A percentile compares a stretch with the other conserved stretches of the same genome.
These are phyloP conservation scores for Malurus cyaneus DNA, from an alignment of 2,113 vertebrate genomes.

Conservation along the genomic window DNA sequence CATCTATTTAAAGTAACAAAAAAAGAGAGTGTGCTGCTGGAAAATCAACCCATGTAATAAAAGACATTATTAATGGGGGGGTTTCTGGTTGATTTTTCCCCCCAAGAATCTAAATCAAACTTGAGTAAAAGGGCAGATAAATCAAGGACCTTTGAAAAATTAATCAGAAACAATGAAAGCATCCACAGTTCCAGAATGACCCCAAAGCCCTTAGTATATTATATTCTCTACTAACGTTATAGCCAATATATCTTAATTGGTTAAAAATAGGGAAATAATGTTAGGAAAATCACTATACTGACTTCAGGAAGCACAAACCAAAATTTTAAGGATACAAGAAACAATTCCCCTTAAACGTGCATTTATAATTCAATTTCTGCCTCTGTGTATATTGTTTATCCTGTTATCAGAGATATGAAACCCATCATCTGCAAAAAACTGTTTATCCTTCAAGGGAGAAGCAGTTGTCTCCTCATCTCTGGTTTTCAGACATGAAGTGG, in stretches of 20 bases:
- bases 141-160: background rate
- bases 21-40: background rate
- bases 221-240: background rate
- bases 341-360: background rate
- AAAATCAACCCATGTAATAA: background rate
- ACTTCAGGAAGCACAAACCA: background rate
- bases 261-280: background rate
- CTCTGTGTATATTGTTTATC: background rate
- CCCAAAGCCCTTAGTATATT: background rate
- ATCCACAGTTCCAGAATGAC: background rate
- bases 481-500: background rate
- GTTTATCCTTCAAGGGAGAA: background rate
- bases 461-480: background rate
- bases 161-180: background rate
- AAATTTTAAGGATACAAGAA: background rate
- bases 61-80: background rate
- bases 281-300: background rate
- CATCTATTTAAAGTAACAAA: background rate
- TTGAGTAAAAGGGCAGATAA: background rate
- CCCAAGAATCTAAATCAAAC: background rate
- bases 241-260: background rate
- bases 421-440: background rate
- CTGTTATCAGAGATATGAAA: background rate
- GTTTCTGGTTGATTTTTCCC: background rate
- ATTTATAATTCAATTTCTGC: slow-evolving; percentile 18